A percentile compares a stretch with the other conserved stretches of the same genome.
Evolutionary conservation across 2,113 vertebrate species (phyloP).

Genomic region (Oryzias curvinotus): DNA sequence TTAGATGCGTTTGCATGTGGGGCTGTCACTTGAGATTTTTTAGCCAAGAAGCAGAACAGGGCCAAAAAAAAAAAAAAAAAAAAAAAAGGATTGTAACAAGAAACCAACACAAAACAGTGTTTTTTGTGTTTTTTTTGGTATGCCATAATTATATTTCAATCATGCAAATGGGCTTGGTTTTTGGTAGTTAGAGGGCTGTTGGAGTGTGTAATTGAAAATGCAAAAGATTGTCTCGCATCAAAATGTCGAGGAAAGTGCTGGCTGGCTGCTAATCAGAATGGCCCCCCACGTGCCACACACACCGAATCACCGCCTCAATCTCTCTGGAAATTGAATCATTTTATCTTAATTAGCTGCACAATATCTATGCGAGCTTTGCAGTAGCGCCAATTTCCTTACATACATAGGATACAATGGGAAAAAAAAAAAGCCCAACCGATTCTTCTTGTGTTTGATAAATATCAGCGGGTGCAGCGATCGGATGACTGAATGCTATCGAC

Average conservation of each 20-base stretch:
- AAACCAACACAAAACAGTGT: slow-evolving; percentile 68
- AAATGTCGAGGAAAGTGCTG: slow-evolving; percentile 71
- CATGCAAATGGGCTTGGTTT: slow-evolving; percentile 79
- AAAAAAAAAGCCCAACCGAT: slow-evolving; percentile 3
- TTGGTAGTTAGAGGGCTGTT: slow-evolving; percentile 79
- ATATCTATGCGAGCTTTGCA: slow-evolving; percentile 70
- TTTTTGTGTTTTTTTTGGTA: slow-evolving; percentile 71
- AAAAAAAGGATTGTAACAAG: slow-evolving; percentile 59
- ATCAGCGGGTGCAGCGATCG: slow-evolving; percentile 58
- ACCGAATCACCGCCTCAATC: slow-evolving; percentile 69
- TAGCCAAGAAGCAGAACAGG: slow-evolving; percentile 32
- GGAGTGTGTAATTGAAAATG: slow-evolving; percentile 84
- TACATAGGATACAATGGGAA: neutral
- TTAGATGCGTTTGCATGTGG: slow-evolving; percentile 21
- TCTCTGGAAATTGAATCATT: slow-evolving; percentile 73
- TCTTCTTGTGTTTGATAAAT: slow-evolving; percentile 57
- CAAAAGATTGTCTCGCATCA: slow-evolving; percentile 78
- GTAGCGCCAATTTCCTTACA: slow-evolving; percentile 56
- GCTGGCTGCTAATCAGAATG: slow-evolving; percentile 75
- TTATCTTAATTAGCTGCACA: slow-evolving; percentile 80
- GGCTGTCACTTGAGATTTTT: slow-evolving; percentile 40
- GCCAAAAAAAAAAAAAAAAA: slow-evolving; percentile 2
- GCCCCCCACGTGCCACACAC: slow-evolving; percentile 44
- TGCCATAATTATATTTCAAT: slow-evolving; percentile 80
- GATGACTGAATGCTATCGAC: slow-evolving; percentile 52